Evolutionary conservation across 37 sponge, comb jelly and placozoan genomes (phyloP), one percentile per base, ranked within the genome.

Genomic region (Ianthella basta): DNA sequence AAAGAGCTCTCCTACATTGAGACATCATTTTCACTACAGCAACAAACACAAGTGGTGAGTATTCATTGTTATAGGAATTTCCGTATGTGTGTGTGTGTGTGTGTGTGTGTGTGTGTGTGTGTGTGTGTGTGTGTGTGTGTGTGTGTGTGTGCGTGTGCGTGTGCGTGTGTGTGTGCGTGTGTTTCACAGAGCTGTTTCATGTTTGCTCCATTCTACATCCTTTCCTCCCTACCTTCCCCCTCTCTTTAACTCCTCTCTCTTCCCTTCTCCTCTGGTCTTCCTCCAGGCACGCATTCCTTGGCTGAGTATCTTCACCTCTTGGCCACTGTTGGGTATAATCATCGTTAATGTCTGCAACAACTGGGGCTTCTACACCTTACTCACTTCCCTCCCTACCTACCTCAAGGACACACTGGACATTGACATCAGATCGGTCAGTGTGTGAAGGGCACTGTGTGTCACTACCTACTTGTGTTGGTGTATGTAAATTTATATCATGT

Each of bases 351-450:
- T 92, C 85, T 95, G 95, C 79, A 90, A 83, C 82, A 95, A 97
- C 80, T 97, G 97, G 97, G 95, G 93, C 15, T 85, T 87, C 89
- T 97, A 97, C 84, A 97, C 91, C 23, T 64, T 97, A 20, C 89
- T 96, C 29, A 97, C 96, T 33, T 91, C 91, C 64, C 82, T 97
- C 36, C 97, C 97, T 30, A 91, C 93, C n/a, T 97, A 68, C 81
- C 55, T 94, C 59, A 84, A 87, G 38, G 89, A 90, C 23, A 85
- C 89, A n/a, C 82, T 94, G 2, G 84, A 68, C 12, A 84, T 88
- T 15, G 70, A 69, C 70, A 69, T 69, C 6, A 30, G 1, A 4
- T 34, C 29, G 70, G 70, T 69, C 1, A 32, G 33, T 30, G 35
- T 30, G 66, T 64, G 66, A 8, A 30, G 12, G 66, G 23, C 29